Evolutionary conservation across 2,113 vertebrate species (phyloP).

Genomic region (Microtus oregoni): DNA sequence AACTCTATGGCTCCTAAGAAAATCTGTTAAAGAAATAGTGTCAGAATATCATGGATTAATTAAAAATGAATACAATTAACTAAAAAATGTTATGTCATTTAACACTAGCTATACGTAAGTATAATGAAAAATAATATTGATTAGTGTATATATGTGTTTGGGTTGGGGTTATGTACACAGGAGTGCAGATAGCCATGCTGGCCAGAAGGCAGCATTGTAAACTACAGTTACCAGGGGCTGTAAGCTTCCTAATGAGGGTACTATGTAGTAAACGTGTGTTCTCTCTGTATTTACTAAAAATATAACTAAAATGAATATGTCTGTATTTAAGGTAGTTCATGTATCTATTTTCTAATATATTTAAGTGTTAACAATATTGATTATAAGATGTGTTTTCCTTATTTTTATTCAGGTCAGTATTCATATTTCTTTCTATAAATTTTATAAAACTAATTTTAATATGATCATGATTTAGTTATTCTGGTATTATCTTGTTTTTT

Average conservation of each 20-base stretch:
- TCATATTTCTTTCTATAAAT: not conserved
- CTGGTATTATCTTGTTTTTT: not conserved
- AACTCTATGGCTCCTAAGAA: not conserved
- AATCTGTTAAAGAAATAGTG: not conserved
- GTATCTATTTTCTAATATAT: not conserved
- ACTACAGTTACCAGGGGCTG: not conserved
- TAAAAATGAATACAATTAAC: not conserved
- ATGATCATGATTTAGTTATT: not conserved
- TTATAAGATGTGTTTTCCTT: not conserved
- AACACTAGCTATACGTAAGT: not conserved
- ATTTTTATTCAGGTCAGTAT: not conserved
- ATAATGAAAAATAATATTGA: not conserved
- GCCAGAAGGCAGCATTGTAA: not conserved
- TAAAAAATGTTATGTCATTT: not conserved
- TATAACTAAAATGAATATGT: not conserved
- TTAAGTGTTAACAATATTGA: not conserved
- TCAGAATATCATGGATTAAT: not conserved
- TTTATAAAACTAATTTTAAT: not conserved
- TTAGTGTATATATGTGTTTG: not conserved
- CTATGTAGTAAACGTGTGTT: too few relatives aligned
- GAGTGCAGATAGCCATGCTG: too few relatives aligned
- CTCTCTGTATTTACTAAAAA: not conserved
- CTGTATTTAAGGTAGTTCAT: not conserved
- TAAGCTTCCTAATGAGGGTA: not conserved
- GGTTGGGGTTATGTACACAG: rapidly evolving